Percentiles rank a stretch among this genome's conserved stretches.
phyloP scores from a whole-genome alignment of 1,140 invertebrate genomes.

The Zaprionus capensis region DNA sequence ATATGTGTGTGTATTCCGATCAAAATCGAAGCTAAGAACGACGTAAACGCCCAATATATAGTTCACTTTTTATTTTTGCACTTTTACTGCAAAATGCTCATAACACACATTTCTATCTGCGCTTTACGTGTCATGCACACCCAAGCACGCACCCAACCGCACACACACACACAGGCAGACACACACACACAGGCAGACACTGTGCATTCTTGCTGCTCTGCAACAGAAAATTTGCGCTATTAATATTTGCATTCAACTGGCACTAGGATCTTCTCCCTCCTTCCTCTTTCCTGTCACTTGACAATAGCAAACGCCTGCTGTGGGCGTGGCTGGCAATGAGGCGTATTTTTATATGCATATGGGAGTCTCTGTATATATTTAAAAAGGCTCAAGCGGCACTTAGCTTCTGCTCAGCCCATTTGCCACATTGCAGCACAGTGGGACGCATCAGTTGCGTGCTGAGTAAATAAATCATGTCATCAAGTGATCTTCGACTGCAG shows the following conservation, averaged over 20 bases:
- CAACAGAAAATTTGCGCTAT: constrained; percentile 77
- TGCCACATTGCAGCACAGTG: constrained; percentile 34
- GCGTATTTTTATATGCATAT: constrained; percentile 54
- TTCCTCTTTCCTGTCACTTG: constrained; percentile 60
- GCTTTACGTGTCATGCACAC: constrained; percentile 8
- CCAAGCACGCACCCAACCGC: not conserved
- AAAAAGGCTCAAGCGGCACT: constrained; percentile 78
- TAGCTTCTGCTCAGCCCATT: constrained; percentile 66
- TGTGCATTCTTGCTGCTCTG: constrained; percentile 53
- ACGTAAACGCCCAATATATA: not conserved
- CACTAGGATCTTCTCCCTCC: constrained; percentile 18
- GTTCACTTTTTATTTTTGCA: not conserved
- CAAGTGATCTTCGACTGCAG: too few relatives aligned
- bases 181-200: constrained; percentile 24
- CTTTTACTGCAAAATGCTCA: constrained; percentile 1
- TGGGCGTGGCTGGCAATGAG: constrained; percentile 50
- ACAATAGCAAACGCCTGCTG: constrained; percentile 52
- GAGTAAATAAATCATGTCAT: not conserved
- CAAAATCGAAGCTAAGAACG: not conserved
- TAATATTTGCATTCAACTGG: constrained; percentile 80
- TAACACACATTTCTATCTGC: constrained; percentile 24
- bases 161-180: constrained; percentile 8
- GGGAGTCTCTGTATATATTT: constrained; percentile 64
- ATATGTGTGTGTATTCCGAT: not conserved
- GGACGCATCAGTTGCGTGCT: not conserved